Percentiles rank a stretch among this genome's conserved stretches.
Conservation (phyloP, 2,113 vertebrate genomes). For the Meriones unguiculatus region DNA sequence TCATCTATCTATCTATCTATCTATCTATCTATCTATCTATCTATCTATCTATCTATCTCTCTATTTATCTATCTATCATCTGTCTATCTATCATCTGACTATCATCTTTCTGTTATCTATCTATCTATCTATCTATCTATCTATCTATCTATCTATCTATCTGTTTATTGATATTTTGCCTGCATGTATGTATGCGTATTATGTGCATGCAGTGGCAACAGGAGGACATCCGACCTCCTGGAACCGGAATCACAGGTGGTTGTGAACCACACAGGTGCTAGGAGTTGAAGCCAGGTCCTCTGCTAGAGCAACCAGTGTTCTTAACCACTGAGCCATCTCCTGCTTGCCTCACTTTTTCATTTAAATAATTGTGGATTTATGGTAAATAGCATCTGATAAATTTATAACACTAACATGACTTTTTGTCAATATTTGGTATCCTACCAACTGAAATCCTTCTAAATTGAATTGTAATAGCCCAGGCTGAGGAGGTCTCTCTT, state of each 20-base stretch:
- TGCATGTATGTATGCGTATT: neutral
- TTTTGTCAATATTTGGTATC: slow-evolving; percentile 20
- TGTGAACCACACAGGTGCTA: neutral
- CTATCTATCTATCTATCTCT: neutral
- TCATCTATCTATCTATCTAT: neutral
- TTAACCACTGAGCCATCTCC: neutral
- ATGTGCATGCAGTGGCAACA: too few species aligned
- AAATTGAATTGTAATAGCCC: neutral
- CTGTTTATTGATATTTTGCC: neutral
- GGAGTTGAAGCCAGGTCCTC: neutral
- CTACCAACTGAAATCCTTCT: neutral
- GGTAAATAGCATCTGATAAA: slow-evolving; percentile 30
- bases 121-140: neutral
- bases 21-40: neutral
- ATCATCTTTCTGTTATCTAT: too few species aligned
- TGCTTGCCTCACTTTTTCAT: neutral
- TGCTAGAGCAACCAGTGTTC: neutral
- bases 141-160: neutral
- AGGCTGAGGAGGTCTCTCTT: neutral
- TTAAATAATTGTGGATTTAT: slow-evolving; percentile 13
- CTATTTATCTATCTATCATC: neutral
- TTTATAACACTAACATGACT: neutral
- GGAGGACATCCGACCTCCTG: neutral
- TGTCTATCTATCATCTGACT: too few species aligned
- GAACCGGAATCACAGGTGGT: neutral